phyloP scores from a whole-genome alignment of 1,140 invertebrate species.

The Callitettix versicolor region DNA sequence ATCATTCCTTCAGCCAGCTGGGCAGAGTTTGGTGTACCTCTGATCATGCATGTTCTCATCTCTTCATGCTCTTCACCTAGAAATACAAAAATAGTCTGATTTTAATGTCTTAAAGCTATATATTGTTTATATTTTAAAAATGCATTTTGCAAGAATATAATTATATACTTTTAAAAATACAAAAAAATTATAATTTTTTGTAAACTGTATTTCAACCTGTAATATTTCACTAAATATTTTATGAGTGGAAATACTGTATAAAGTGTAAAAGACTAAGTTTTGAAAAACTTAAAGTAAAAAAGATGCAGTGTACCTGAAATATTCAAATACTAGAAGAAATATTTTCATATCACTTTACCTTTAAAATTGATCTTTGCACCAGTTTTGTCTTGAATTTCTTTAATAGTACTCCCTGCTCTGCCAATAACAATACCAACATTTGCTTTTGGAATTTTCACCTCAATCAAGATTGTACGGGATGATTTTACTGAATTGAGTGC shows the following conservation, averaged over 20 bases:
- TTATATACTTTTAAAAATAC: no score
- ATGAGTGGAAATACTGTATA: neutral
- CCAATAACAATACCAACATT: constrained; percentile 44
- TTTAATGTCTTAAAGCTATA: constrained; percentile 14
- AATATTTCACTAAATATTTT: no score
- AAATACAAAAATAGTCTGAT: constrained; percentile 17
- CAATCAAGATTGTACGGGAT: constrained; percentile 29
- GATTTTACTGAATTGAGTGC: constrained; percentile 18
- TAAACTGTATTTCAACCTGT: no score
- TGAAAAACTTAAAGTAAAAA: neutral
- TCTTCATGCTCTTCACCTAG: constrained; percentile 38
- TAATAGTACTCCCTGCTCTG: constrained; percentile 51
- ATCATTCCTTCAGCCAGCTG: constrained; percentile 58
- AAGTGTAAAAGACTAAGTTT: neutral
- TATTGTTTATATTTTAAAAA: neutral
- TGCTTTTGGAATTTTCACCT: constrained; percentile 38
- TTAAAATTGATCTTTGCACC: constrained; percentile 56
- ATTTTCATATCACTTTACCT: constrained; percentile 21
- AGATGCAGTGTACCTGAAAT: neutral
- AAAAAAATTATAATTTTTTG: no score
- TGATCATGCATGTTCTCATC: constrained; percentile 49
- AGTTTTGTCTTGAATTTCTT: constrained; percentile 56
- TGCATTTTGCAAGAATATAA: neutral
- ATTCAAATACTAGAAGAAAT: neutral
- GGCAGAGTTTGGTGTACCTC: constrained; percentile 47